Evolutionary conservation across 2,797 vertebrate genomes (phyloP).

Genomic region (Sebastes miniatus): DNA sequence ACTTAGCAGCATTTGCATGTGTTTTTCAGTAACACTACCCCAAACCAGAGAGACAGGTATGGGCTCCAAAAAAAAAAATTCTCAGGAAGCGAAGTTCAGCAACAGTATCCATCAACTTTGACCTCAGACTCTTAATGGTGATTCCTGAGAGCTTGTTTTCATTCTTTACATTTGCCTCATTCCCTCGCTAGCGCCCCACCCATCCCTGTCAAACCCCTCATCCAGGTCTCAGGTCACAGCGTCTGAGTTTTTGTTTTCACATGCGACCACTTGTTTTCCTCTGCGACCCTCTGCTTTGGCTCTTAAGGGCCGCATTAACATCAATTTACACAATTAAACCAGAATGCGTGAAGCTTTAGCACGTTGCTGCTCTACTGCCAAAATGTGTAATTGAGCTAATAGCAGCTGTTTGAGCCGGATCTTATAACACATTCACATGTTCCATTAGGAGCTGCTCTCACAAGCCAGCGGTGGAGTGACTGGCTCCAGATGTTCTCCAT

Average conservation of each 20-base stretch:
- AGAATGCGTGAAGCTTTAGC: constrained; percentile 71
- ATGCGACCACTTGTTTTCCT: constrained; percentile 47
- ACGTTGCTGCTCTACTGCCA: constrained; percentile 61
- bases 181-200: neutral
- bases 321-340: constrained; percentile 59
- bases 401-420: constrained; percentile 74
- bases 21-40: constrained; percentile 11
- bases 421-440: constrained; percentile 72
- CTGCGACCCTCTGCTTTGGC: constrained; percentile 18
- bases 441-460: constrained; percentile 67
- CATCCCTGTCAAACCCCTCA: neutral
- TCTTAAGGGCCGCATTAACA: constrained; percentile 43
- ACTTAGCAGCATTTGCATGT: constrained; percentile 16
- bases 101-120: constrained; percentile 45
- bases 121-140: constrained; percentile 34
- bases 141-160: constrained; percentile 55
- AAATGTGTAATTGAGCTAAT: constrained; percentile 67
- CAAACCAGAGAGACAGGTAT: constrained; percentile 25
- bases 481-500: constrained; percentile 75
- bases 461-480: constrained; percentile 64
- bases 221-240: neutral
- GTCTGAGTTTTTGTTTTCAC: constrained; percentile 9
- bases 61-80: constrained; percentile 1
- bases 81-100: constrained; percentile 37
- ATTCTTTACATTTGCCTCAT: constrained; percentile 54